Evolutionary conservation across 2,888 invertebrate genomes (phyloP), one percentile per base, ranked within the genome.

Genomic region (Orchesellides sinensis): DNA sequence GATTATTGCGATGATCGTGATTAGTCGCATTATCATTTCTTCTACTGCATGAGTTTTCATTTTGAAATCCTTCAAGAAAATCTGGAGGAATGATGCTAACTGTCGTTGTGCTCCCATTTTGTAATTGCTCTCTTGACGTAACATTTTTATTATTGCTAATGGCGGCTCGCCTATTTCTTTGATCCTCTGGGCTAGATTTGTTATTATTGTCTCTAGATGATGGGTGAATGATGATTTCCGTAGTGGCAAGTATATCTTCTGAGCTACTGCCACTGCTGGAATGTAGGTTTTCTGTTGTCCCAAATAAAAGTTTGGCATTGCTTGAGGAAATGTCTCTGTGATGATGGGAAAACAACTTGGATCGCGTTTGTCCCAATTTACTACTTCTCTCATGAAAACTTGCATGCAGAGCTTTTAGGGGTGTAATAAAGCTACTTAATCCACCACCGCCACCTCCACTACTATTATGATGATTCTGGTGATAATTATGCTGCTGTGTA

Each of bases 361-460:
- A 69, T 68, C 85, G 69, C 23, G 85, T 85, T 78, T 77, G 78
- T 21, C 80, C 80, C 54, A 87, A 72, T 83, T 87, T 87, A 12
- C 75, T 82, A n/a, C 75, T 82, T 21, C 81, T 66, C 40, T 87
- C 85, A 68, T 87, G 85, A 79, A 86, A 87, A 72, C 83, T 85
- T 19, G 85, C 83, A 52, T 85, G 85, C n/a, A 86, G 59, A 2
- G 86, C 86, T 83, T 86, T 86, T 2, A 86, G 61, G 40, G 86
- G 86, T 5, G 86, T 86, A 14, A 84, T 84, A 19, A 84, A 80
- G 35, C 82, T 83, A 77, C 75, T 83, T 25, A 84, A 40, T 25
- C 84, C 82, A 40, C 78, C 69, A 21, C 84, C 78, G 21, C 63
- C 25, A 14, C 56, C 52, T 19, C 21, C 14, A 3, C n/a, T 1